Conservation (phyloP, 2,888 invertebrate species). For the Caenorhabditis zanzibari region DNA sequence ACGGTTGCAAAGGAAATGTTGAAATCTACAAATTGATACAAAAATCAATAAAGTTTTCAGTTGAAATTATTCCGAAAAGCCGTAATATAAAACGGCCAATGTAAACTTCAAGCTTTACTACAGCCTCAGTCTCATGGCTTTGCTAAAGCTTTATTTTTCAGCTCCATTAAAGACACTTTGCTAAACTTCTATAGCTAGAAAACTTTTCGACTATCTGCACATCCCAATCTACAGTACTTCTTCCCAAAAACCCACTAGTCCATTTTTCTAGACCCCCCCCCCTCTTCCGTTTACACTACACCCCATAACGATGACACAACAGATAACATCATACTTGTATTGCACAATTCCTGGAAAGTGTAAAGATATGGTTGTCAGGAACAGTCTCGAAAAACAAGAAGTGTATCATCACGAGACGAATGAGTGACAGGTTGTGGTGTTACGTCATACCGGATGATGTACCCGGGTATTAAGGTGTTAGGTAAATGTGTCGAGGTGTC, state of each 20-base stretch:
- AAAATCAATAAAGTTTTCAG: too few relatives aligned
- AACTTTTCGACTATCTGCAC: too few relatives aligned
- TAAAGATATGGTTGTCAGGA: slow-evolving; percentile 9
- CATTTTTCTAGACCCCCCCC: too few relatives aligned
- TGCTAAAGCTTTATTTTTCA: too few relatives aligned
- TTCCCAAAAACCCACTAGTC: too few relatives aligned
- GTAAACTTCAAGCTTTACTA: too few relatives aligned
- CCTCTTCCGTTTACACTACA: slow-evolving; percentile 24
- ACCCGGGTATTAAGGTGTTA: slow-evolving; percentile 1
- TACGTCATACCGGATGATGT: neutral
- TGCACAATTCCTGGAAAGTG: neutral
- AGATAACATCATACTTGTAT: slow-evolving; percentile 9
- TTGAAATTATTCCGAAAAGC: too few relatives aligned
- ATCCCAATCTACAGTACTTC: too few relatives aligned
- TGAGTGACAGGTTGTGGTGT: neutral
- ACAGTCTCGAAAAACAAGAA: neutral
- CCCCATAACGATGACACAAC: slow-evolving; percentile 25
- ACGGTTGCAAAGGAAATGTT: neutral
- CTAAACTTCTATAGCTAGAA: too few relatives aligned
- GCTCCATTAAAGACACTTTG: too few relatives aligned
- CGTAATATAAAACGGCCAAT: too few relatives aligned
- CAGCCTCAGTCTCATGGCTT: too few relatives aligned
- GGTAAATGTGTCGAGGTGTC: neutral
- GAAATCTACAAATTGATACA: neutral
- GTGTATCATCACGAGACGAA: neutral